A percentile compares a stretch with the other conserved stretches of the same genome.
These are phyloP conservation scores for Philopedon plagiatum DNA, from an alignment of 2,888 invertebrate genomes.

Conservation along the genomic window DNA sequence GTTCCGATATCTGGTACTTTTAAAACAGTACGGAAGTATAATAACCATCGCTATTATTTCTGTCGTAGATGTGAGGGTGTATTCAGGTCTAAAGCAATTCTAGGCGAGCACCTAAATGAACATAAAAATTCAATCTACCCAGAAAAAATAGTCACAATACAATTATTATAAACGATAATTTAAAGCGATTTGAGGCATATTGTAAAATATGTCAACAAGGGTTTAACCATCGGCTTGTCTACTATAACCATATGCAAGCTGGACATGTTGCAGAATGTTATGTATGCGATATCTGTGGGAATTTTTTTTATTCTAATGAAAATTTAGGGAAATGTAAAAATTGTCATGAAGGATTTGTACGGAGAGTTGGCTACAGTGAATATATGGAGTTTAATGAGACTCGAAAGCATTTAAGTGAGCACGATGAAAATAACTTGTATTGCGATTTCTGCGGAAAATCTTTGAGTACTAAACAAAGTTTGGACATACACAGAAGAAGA, in stretches of 20 bases:
- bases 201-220: neutral
- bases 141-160: neutral
- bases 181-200: neutral
- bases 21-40: neutral
- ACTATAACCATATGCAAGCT: neutral
- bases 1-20: neutral
- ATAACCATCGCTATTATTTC: neutral
- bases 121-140: neutral
- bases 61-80: neutral
- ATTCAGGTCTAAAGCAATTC: neutral
- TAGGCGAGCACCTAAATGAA: neutral
- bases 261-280: neutral
- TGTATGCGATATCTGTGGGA: too few species aligned
- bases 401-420: too few species aligned
- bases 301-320: too few species aligned
- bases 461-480: slow-evolving; percentile 2
- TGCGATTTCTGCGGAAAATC: slow-evolving; percentile 13
- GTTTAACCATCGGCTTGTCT: neutral
- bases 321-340: too few species aligned
- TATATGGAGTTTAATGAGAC: too few species aligned
- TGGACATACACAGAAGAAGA: slow-evolving; percentile 55
- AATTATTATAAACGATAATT: neutral
- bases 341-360: too few species aligned
- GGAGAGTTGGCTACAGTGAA: too few species aligned
- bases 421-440: neutral